Evolutionary conservation across 2,797 vertebrate species (phyloP), one percentile per base, ranked within the genome.

Genomic region (Cyclura pinguis): DNA sequence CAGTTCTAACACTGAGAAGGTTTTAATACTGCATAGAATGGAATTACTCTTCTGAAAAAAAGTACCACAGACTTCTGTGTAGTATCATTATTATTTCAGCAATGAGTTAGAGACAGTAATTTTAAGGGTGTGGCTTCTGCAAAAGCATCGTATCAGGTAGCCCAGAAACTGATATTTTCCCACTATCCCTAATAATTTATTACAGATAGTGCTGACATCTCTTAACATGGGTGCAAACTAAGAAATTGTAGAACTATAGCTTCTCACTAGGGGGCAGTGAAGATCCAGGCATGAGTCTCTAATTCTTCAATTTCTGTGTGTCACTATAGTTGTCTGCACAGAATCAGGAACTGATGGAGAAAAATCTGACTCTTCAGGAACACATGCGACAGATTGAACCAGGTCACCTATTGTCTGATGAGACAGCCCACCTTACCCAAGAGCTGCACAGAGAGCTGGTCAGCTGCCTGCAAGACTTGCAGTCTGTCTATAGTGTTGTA

Each of bases 341-440:
- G 97, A 99, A 99, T 96, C 99, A 99, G 97, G 98, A 99, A 5
- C 97, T 99, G 94, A 98, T 99, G 87, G 99, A 99, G 97, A 98
- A 98, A 97, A 99, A 98, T 94, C 96, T 99, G 95, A 99, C 97
- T 0, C 97, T 99, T 82, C 98, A 99, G 96, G 99, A 99, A 95
- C 97, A 96, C 22, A 96, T 99, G 90, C 97, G 96, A 4, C 98
- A 98, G 88, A 91, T 92, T 0, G 97, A 97, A 86, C 96, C 96
- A 7, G 96, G 94, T 18, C 95, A 96, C 24, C 91, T 94, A 0
- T 95, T 97, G 87, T 97, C 97, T 80, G 94, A 97, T 0, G 97
- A 97, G 4, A 97, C 96, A 0, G 96, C 98, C 74, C 94, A 67
- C n/a, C 97, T 98, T 57, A 95, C 97, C 18, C 98, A 98, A 88